Percentiles rank a stretch among this genome's conserved stretches.
phyloP scores from a whole-genome alignment of 2,797 vertebrate species.

The Chiroxiphia lanceolata region DNA sequence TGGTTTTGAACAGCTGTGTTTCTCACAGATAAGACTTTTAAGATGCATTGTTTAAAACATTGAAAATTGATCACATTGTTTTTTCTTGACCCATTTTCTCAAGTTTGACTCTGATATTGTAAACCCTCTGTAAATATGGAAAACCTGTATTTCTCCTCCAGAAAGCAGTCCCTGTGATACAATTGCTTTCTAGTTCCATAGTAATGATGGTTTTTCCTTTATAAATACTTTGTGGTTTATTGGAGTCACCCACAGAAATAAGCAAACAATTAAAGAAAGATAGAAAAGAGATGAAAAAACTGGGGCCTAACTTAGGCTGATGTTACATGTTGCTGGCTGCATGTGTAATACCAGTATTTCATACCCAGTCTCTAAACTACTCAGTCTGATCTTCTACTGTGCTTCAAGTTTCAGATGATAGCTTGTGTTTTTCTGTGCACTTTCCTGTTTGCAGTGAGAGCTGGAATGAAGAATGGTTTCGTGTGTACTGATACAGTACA shows the following conservation, averaged over 20 bases:
- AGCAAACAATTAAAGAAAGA: background rate
- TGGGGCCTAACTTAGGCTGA: background rate
- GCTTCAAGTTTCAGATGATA: background rate
- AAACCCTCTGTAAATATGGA: background rate
- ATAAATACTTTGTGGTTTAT: background rate
- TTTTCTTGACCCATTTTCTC: background rate
- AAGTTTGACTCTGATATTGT: background rate
- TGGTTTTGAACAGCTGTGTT: background rate
- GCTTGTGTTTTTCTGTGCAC: background rate
- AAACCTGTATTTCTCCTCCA: background rate
- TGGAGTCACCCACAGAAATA: background rate
- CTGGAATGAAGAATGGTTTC: background rate
- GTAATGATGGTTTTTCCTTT: background rate
- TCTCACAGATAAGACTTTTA: background rate
- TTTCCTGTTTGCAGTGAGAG: background rate
- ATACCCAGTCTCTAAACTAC: background rate
- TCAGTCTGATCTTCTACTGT: background rate
- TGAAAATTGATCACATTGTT: background rate
- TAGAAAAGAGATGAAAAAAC: background rate
- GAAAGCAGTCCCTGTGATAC: background rate
- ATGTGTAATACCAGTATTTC: background rate
- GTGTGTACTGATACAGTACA: fast-evolving
- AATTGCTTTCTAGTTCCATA: background rate
- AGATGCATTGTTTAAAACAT: background rate
- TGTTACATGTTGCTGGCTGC: background rate